Percentiles rank a stretch among this genome's conserved stretches.
These are phyloP conservation scores for Enoplolaimus lenunculus DNA, from an alignment of 2,888 invertebrate species.

Conservation along the genomic window DNA sequence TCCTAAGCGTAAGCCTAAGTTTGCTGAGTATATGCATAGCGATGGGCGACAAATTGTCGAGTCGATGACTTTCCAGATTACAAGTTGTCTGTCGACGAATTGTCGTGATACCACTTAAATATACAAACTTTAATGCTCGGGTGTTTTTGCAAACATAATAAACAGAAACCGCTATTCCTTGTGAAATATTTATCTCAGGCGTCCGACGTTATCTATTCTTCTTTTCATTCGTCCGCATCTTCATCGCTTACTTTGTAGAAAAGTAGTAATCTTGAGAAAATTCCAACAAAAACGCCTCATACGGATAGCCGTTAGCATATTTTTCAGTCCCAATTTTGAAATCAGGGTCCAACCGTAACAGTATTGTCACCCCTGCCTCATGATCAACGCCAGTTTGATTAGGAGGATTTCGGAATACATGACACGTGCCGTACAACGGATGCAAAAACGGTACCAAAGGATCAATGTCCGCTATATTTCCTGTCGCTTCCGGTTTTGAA, in stretches of 20 bases:
- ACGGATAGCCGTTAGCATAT: neutral
- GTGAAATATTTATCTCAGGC: no score
- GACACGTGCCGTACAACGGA: neutral
- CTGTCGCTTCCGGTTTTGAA: neutral
- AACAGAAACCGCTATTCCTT: no score
- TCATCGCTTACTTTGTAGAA: neutral
- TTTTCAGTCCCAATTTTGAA: neutral
- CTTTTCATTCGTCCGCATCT: neutral
- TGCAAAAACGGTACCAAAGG: conserved; percentile 1
- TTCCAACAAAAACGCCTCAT: neutral
- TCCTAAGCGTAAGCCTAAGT: no score
- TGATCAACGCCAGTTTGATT: neutral
- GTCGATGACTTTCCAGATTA: no score
- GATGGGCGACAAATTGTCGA: no score
- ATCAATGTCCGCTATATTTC: neutral
- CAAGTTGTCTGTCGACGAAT: no score
- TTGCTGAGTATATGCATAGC: no score
- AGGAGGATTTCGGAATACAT: neutral
- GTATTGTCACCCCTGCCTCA: neutral
- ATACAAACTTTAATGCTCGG: no score
- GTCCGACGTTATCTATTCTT: no score
- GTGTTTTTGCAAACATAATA: no score
- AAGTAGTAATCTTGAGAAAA: neutral
- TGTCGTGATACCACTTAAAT: neutral
- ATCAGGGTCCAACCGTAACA: neutral